These are phyloP conservation scores for Philonicus albiceps DNA, from an alignment of 2,888 invertebrate genomes.

Conservation along the genomic window DNA sequence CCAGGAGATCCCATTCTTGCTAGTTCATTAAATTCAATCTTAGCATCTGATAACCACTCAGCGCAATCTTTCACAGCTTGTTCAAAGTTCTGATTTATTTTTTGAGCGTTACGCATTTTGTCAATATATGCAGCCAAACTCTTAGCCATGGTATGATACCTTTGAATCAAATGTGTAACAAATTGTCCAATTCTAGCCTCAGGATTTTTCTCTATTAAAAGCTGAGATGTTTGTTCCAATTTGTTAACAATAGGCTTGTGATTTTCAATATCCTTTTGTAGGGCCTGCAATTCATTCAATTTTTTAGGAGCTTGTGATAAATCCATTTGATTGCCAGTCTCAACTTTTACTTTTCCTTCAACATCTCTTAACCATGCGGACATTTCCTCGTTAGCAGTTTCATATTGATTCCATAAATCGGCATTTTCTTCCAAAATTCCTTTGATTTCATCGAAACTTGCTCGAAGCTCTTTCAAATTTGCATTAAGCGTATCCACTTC, in stretches of 20 bases:
- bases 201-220: conserved; percentile 78
- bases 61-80: conserved; percentile 76
- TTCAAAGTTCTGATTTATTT: conserved; percentile 72
- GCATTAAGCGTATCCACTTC: conserved; percentile 75
- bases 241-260: conserved; percentile 74
- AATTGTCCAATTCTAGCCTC: conserved; percentile 85
- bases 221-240: conserved; percentile 73
- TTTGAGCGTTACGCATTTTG: conserved; percentile 75
- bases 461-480: conserved; percentile 75
- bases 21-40: conserved; percentile 76
- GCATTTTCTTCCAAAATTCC: conserved; percentile 73
- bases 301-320: conserved; percentile 74
- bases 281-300: conserved; percentile 70
- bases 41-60: conserved; percentile 80
- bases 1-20: conserved; percentile 76
- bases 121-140: conserved; percentile 75
- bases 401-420: conserved; percentile 82
- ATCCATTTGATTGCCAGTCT: conserved; percentile 76
- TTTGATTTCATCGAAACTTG: conserved; percentile 74
- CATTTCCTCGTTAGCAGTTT: conserved; percentile 76
- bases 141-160: conserved; percentile 79
- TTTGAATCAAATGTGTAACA: conserved; percentile 77
- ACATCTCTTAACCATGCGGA: conserved; percentile 80
- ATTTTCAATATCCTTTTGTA: conserved; percentile 71
- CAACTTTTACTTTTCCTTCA: conserved; percentile 77